A percentile compares a stretch with the other conserved stretches of the same genome.
These are phyloP conservation scores for Lethrus apterus DNA, from an alignment of 1,140 invertebrate species.

Conservation along the genomic window DNA sequence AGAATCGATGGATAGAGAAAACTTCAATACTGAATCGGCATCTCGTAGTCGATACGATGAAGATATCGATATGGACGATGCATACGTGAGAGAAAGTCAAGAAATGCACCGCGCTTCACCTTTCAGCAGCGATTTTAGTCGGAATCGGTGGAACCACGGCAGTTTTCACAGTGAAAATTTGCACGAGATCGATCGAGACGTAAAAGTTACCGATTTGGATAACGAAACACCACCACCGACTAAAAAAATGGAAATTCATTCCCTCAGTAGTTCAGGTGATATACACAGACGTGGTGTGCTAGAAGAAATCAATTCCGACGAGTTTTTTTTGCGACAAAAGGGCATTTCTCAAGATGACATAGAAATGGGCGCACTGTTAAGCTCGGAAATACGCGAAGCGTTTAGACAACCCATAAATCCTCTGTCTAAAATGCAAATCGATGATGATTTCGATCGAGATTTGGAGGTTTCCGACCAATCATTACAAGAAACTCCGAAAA, in stretches of 20 bases:
- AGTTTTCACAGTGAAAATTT: conserved; percentile 34
- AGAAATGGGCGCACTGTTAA: conserved; percentile 65
- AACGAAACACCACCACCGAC: conserved; percentile 1
- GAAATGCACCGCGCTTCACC: conserved; percentile 23
- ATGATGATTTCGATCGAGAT: conserved; percentile 30
- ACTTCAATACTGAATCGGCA: conserved; percentile 9
- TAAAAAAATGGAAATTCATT: conserved; percentile 1
- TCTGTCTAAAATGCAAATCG: conserved; percentile 48
- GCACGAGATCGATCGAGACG: conserved; percentile 33
- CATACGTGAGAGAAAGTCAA: conserved; percentile 33
- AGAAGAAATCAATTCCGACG: conserved; percentile 78
- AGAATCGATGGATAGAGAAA: conserved; percentile 22
- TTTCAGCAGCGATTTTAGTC: conserved; percentile 1
- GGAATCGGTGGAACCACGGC: conserved; percentile 35
- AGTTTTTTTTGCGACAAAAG: conserved; percentile 72
- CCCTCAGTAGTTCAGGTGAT: conserved; percentile 19
- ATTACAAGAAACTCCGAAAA: conserved; percentile 27
- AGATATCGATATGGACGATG: conserved; percentile 36
- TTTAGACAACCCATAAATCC: conserved; percentile 60
- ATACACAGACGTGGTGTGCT: conserved; percentile 51
- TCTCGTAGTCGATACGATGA: conserved; percentile 25
- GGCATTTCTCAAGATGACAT: conserved; percentile 76
- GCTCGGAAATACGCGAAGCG: conserved; percentile 69
- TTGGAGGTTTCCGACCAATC: conserved; percentile 30
- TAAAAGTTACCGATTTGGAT: conserved; percentile 33